Conservation (phyloP, 2,113 vertebrate species). For the Steatornis caripensis region DNA sequence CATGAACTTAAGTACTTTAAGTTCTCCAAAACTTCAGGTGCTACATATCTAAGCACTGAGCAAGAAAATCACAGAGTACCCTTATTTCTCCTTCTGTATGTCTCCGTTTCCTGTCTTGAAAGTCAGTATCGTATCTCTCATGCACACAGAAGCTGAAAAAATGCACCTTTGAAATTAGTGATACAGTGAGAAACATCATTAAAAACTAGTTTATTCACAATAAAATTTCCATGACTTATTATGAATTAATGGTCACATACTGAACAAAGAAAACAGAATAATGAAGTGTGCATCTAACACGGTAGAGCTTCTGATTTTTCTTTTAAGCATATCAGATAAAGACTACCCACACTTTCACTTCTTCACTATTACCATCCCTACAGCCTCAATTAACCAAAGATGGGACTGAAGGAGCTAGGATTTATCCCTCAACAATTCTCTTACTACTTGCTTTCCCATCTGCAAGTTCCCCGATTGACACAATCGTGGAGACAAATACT, state of each 20-base stretch:
- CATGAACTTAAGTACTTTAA: not conserved
- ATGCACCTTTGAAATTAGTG: not conserved
- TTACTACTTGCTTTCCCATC: not conserved
- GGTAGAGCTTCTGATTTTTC: not conserved
- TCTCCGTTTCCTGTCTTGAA: not conserved
- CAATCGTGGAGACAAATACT: not conserved
- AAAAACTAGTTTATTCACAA: not conserved
- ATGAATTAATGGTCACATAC: not conserved
- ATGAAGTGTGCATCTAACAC: not conserved
- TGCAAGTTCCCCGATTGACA: not conserved
- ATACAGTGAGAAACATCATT: not conserved
- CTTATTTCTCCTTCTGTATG: not conserved
- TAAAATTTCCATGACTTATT: not conserved
- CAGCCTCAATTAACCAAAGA: not conserved
- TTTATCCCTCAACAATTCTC: not conserved
- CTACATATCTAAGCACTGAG: rapidly evolving
- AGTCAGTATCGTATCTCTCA: not conserved
- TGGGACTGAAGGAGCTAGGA: not conserved
- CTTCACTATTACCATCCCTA: not conserved
- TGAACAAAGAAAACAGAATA: not conserved
- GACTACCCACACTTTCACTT: not conserved
- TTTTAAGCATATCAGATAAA: not conserved
- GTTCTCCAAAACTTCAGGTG: not conserved
- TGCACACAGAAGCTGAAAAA: not conserved
- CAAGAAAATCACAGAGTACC: not conserved